These are phyloP conservation scores for Microcebus lehilahytsara DNA, from an alignment of 2,113 vertebrate species.

Conservation along the genomic window DNA sequence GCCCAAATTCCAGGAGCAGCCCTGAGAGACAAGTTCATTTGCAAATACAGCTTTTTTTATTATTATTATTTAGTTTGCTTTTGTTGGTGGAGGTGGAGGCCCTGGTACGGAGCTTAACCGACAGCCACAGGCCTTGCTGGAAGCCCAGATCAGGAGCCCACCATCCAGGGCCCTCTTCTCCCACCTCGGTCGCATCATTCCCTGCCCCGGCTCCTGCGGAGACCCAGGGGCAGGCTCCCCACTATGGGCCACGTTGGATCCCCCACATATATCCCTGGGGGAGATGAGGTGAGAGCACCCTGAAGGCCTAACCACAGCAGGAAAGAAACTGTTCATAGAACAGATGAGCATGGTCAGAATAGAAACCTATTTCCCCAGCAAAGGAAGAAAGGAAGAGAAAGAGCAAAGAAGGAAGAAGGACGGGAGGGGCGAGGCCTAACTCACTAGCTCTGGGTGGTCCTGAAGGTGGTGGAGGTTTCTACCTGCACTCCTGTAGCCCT, in stretches of 20 bases:
- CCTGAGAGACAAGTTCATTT: not conserved
- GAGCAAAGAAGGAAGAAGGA: not conserved
- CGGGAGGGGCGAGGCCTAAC: no score
- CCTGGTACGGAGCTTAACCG: not conserved
- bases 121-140: not conserved
- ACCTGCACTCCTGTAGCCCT: not conserved
- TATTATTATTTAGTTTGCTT: not conserved
- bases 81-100: not conserved
- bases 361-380: not conserved
- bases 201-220: not conserved
- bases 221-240: not conserved
- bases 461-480: not conserved
- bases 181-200: rapidly evolving
- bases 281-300: no score
- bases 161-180: rapidly evolving
- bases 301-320: not conserved
- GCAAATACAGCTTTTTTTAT: not conserved
- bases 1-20: not conserved
- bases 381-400: not conserved
- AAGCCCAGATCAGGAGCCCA: not conserved
- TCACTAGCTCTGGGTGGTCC: not conserved
- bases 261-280: not conserved
- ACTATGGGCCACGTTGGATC: no score
- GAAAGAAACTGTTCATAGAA: not conserved
- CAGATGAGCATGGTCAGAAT: not conserved